Evolutionary conservation across 1,140 invertebrate genomes (phyloP).

Genomic region (Drosophila ohnishii): DNA sequence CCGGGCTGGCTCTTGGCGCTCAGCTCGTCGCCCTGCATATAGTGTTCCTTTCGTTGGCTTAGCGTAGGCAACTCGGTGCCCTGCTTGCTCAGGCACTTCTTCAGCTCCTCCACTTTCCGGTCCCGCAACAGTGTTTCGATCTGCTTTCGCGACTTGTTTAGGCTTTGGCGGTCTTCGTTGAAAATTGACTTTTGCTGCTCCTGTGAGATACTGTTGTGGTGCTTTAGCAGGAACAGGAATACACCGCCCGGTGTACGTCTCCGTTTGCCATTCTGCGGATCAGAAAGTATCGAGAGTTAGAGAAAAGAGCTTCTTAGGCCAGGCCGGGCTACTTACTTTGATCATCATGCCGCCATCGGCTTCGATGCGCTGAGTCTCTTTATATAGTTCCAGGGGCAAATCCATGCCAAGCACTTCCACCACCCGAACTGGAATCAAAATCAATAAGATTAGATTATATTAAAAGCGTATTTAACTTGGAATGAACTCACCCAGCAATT

Average conservation of each 20-base stretch:
- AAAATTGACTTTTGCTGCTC: constrained; percentile 90
- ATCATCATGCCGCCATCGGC: constrained; percentile 92
- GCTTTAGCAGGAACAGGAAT: constrained; percentile 91
- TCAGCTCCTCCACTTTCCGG: constrained; percentile 87
- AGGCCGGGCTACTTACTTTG: constrained; percentile 84
- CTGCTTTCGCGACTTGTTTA: constrained; percentile 85
- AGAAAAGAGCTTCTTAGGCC: neutral
- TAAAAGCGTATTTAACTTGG: neutral
- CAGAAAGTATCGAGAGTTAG: neutral
- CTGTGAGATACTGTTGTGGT: constrained; percentile 87
- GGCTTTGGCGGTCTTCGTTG: constrained; percentile 86
- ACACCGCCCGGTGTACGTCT: constrained; percentile 92
- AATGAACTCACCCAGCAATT: constrained; percentile 86
- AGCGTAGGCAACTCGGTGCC: constrained; percentile 86
- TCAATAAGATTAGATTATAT: neutral
- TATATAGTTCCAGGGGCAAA: constrained; percentile 89
- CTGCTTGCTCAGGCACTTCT: constrained; percentile 83
- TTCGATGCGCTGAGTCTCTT: constrained; percentile 91
- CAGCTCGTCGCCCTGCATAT: constrained; percentile 83
- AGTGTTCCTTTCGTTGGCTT: constrained; percentile 84
- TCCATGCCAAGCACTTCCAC: constrained; percentile 89
- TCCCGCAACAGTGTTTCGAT: constrained; percentile 84
- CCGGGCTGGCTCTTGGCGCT: constrained; percentile 84
- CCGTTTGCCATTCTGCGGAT: constrained; percentile 88
- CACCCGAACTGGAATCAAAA: constrained; percentile 85